Conservation (phyloP, 2,113 vertebrate species). For the Scolopax mira region DNA sequence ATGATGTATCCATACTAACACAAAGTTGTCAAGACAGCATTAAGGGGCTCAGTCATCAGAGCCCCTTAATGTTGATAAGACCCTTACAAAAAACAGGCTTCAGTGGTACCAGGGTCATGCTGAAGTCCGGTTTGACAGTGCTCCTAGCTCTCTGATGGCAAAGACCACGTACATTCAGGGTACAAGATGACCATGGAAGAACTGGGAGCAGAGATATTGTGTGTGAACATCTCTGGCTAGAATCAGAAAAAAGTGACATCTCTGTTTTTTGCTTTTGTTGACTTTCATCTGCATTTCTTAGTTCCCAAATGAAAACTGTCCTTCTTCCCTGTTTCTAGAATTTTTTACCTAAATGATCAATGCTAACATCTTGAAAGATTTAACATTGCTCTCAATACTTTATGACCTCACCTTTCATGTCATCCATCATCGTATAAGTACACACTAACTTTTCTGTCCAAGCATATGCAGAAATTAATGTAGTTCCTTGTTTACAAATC, state of each 20-base stretch:
- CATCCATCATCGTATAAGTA: not conserved
- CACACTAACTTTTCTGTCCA: not conserved
- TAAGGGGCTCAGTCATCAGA: not conserved
- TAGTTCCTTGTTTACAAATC: not conserved
- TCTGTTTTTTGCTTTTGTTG: not conserved
- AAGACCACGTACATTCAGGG: fast-evolving
- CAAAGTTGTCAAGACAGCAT: not conserved
- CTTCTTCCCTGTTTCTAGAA: not conserved
- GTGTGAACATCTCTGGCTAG: fast-evolving
- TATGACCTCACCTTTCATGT: not conserved
- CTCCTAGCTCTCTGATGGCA: not conserved
- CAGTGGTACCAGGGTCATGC: fast-evolving
- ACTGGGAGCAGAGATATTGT: not conserved
- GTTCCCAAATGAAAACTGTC: not conserved
- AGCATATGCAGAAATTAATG: not conserved
- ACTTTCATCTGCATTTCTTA: not conserved
- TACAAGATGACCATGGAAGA: fast-evolving
- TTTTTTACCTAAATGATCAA: not conserved
- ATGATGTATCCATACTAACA: not conserved
- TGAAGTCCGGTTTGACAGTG: not conserved
- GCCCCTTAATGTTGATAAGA: not conserved
- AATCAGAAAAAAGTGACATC: not conserved
- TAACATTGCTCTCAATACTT: not conserved
- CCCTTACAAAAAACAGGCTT: not conserved
- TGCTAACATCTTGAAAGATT: not conserved